Conservation (phyloP, 2,797 vertebrate species). For the Gymnoscopelus braueri region DNA sequence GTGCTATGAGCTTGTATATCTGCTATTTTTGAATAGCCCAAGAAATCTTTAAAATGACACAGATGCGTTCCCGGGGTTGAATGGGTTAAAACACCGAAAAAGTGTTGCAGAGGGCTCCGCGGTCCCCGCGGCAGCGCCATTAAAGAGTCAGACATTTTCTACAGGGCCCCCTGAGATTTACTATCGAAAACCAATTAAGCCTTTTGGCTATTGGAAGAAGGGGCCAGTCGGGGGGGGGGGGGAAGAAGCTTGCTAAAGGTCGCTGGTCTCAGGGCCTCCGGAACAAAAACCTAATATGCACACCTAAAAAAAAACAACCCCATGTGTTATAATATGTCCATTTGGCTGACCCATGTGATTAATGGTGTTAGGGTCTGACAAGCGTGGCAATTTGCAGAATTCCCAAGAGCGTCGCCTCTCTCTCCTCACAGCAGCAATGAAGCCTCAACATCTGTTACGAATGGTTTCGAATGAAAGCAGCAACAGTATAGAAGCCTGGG, state of each 20-base stretch:
- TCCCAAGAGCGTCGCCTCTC: not conserved
- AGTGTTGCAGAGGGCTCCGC: constrained; percentile 46
- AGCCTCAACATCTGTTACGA: constrained; percentile 16
- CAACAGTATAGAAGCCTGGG: constrained; percentile 14
- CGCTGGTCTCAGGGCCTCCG: not conserved
- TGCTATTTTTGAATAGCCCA: too few relatives aligned
- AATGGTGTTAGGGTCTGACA: not conserved
- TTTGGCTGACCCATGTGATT: not conserved
- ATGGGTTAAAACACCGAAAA: constrained; percentile 30
- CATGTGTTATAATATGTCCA: not conserved
- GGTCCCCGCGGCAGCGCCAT: constrained; percentile 61
- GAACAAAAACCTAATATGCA: not conserved
- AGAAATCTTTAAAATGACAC: too few relatives aligned
- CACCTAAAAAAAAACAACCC: not conserved
- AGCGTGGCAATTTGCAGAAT: constrained; percentile 1
- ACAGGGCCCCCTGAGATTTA: constrained; percentile 65
- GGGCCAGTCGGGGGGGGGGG: not conserved
- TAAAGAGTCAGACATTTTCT: constrained; percentile 55
- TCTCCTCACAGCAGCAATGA: too few relatives aligned
- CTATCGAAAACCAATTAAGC: constrained; percentile 76
- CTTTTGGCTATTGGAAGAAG: constrained; percentile 13
- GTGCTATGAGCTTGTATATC: too few relatives aligned
- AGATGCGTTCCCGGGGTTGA: too few relatives aligned
- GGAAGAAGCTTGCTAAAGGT: constrained; percentile 18
- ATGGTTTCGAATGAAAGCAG: constrained; percentile 32